Evolutionary conservation across 2,888 invertebrate species (phyloP).

Genomic region (Acanthococcus lagerstroemiae): DNA sequence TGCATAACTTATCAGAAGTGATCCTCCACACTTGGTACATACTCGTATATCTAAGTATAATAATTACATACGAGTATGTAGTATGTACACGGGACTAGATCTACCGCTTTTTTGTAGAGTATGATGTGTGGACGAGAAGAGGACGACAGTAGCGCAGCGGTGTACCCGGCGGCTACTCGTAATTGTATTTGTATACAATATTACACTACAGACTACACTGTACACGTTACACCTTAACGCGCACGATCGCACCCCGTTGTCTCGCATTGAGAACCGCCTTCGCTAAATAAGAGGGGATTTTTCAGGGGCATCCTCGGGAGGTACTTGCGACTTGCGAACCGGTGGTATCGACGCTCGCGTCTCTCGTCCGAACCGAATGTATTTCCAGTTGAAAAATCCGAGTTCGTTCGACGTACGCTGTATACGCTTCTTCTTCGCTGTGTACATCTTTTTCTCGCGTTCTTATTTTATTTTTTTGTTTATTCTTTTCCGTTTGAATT

Average conservation of each 20-base stretch:
- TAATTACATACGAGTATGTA: too few relatives aligned
- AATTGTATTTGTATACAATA: too few relatives aligned
- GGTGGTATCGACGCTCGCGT: slow-evolving; percentile 17
- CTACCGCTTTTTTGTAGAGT: too few relatives aligned
- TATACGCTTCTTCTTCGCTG: background rate
- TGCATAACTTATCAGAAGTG: too few relatives aligned
- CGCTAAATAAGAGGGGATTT: slow-evolving; percentile 15
- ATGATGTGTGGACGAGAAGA: too few relatives aligned
- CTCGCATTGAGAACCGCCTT: slow-evolving; percentile 28
- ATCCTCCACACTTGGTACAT: too few relatives aligned
- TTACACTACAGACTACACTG: too few relatives aligned
- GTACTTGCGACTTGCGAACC: slow-evolving; percentile 14
- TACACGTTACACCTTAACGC: slow-evolving; percentile 16
- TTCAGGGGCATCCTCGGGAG: slow-evolving; percentile 26
- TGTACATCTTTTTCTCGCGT: background rate
- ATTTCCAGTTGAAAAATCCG: slow-evolving; percentile 16
- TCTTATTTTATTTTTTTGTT: background rate
- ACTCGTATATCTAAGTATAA: too few relatives aligned
- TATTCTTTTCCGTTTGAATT: background rate
- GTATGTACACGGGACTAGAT: too few relatives aligned
- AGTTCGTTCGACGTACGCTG: background rate
- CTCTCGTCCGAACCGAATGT: background rate
- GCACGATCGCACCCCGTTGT: background rate
- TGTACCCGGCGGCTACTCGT: too few relatives aligned
- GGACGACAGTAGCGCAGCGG: too few relatives aligned